phyloP scores from a whole-genome alignment of 2,888 invertebrate genomes.

The Sesia bembeciformis region DNA sequence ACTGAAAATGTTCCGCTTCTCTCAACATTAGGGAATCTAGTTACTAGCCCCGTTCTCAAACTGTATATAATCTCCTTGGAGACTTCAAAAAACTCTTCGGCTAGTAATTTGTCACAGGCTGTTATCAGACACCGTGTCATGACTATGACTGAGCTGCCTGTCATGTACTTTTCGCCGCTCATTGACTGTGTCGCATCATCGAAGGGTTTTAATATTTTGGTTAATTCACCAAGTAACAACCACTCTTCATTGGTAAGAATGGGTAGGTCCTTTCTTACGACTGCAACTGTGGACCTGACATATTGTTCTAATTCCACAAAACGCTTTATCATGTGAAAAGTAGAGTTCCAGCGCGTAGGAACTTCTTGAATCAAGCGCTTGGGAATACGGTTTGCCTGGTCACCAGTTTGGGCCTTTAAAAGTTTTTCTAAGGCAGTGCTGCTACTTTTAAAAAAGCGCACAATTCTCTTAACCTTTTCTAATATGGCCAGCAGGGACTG shows the following conservation, averaged over 20 bases:
- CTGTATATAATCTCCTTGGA: too few relatives aligned
- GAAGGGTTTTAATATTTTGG: conserved; percentile 3
- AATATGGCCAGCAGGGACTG: background rate
- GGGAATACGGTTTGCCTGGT: background rate
- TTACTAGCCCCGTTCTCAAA: too few relatives aligned
- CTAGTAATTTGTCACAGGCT: conserved; percentile 11
- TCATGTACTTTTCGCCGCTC: conserved; percentile 17
- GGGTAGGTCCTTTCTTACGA: conserved; percentile 10
- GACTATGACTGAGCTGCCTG: conserved; percentile 14
- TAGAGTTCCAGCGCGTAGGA: conserved; percentile 11
- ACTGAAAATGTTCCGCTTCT: too few relatives aligned
- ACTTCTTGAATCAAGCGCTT: conserved; percentile 11
- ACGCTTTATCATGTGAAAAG: conserved; percentile 12
- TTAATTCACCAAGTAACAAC: conserved; percentile 1
- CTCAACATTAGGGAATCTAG: too few relatives aligned
- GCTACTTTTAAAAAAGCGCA: background rate
- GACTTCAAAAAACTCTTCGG: too few relatives aligned
- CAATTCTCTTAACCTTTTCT: conserved; percentile 1
- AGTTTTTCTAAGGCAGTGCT: conserved; percentile 7
- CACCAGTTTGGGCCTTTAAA: conserved; percentile 7
- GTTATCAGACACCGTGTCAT: conserved; percentile 14
- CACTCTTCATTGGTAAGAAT: conserved; percentile 6
- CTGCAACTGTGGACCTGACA: conserved; percentile 9
- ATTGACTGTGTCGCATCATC: conserved; percentile 12
- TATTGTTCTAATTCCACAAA: conserved; percentile 13